Conservation (phyloP, 2,797 vertebrate species). For the Vespertilio murinus region DNA sequence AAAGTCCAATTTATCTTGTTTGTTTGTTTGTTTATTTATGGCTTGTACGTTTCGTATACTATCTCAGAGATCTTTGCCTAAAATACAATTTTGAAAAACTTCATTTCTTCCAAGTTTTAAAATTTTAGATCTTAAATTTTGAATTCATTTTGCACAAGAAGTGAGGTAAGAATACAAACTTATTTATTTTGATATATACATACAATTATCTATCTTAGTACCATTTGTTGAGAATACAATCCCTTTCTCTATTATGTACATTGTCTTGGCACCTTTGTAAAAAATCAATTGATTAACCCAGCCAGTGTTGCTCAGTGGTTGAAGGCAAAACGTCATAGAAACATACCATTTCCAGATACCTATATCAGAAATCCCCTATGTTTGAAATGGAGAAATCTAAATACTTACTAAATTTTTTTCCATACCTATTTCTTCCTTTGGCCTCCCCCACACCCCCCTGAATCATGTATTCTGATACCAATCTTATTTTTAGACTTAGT, state of each 20-base stretch:
- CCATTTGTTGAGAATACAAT: neutral
- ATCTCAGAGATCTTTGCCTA: neutral
- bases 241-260: neutral
- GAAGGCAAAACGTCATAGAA: slow-evolving; percentile 94
- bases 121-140: neutral
- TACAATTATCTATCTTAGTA: neutral
- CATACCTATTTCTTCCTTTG: slow-evolving; percentile 83
- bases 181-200: neutral
- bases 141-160: neutral
- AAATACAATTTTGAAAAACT: neutral
- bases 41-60: neutral
- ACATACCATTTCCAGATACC: slow-evolving; percentile 95
- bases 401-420: slow-evolving; percentile 88
- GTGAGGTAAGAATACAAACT: neutral
- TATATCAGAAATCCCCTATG: slow-evolving; percentile 97
- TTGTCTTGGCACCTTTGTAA: neutral
- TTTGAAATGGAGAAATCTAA: slow-evolving; percentile 93
- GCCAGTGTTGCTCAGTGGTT: neutral
- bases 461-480: slow-evolving; percentile 73
- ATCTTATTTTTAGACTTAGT: slow-evolving; percentile 81
- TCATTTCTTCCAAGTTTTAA: neutral
- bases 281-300: neutral
- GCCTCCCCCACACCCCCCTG: neutral
- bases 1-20: neutral
- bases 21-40: neutral